Conservation (phyloP, 1,140 invertebrate genomes). For the Macrobrachium rosenbergii region DNA sequence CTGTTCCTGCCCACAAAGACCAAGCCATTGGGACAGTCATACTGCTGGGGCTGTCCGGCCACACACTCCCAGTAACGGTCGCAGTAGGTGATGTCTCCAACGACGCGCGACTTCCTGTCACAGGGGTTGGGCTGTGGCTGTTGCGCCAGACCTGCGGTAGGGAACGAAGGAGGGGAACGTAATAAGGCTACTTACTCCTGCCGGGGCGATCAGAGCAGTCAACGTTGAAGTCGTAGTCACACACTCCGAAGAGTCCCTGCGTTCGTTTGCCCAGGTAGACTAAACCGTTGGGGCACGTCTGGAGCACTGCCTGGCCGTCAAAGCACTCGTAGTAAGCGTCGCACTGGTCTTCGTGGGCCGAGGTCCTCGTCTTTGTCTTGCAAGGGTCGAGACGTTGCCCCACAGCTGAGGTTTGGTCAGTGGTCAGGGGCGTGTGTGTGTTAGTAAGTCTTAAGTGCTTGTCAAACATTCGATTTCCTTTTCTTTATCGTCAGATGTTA, state of each 20-base stretch:
- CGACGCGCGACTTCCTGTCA: constrained; percentile 81
- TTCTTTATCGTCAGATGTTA: constrained; percentile 19
- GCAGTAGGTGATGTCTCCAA: constrained; percentile 84
- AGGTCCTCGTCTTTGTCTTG: constrained; percentile 65
- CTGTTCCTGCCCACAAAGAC: constrained; percentile 90
- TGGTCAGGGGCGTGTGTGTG: neutral
- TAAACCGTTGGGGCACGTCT: constrained; percentile 72
- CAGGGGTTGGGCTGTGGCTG: constrained; percentile 80
- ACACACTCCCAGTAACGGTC: constrained; percentile 91
- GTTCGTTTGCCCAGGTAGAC: constrained; percentile 69
- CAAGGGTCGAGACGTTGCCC: constrained; percentile 64
- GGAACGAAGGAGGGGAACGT: neutral
- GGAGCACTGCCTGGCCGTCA: constrained; percentile 68
- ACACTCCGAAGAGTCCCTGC: constrained; percentile 69
- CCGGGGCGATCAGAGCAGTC: constrained; percentile 69
- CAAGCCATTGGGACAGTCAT: constrained; percentile 90
- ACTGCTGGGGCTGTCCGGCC: constrained; percentile 81
- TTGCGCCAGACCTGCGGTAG: constrained; percentile 56
- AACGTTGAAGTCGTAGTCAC: constrained; percentile 72
- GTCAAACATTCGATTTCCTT: neutral
- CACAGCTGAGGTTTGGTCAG: constrained; percentile 44
- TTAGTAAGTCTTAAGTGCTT: neutral
- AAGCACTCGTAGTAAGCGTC: constrained; percentile 72
- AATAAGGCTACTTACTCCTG: constrained; percentile 68
- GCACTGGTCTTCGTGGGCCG: constrained; percentile 70